Evolutionary conservation across 64 coral and sea anemone genomes (phyloP).

Genomic region (Acropora yongei): DNA sequence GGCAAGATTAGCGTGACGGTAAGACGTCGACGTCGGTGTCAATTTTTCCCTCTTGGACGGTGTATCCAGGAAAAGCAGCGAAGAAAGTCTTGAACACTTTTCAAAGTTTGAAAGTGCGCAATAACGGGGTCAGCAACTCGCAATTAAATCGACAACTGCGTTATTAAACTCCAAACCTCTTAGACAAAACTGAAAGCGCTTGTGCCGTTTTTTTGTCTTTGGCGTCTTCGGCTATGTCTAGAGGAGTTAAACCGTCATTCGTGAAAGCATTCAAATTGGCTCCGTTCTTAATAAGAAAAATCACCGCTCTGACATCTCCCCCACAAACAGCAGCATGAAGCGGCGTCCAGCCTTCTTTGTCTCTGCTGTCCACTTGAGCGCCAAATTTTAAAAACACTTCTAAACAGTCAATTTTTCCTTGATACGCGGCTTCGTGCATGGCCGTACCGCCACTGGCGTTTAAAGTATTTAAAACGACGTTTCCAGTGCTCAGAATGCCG

Average conservation of each 20-base stretch:
- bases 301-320: constrained; percentile 72
- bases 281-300: constrained; percentile 66
- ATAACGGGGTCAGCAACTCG: background rate
- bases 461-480: constrained; percentile 45
- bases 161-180: background rate
- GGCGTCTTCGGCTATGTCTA: constrained; percentile 77
- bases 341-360: constrained; percentile 91
- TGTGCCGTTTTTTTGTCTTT: constrained; percentile 65
- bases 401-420: constrained; percentile 84
- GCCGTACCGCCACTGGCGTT: constrained; percentile 86
- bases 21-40: background rate
- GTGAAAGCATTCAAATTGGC: constrained; percentile 60
- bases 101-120: background rate
- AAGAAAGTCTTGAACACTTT: background rate
- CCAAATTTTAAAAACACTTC: constrained; percentile 86
- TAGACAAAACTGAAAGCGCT: constrained; percentile 20
- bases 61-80: background rate
- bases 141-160: background rate
- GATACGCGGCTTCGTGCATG: constrained; percentile 90
- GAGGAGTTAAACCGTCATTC: constrained; percentile 65
- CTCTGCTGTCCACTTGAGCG: constrained; percentile 58
- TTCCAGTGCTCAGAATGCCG: constrained; percentile 66
- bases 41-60: background rate
- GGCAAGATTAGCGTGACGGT: background rate
- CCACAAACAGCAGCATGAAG: constrained; percentile 90